A percentile compares a stretch with the other conserved stretches of the same genome.
These are phyloP conservation scores for Cydia fagiglandana DNA, from an alignment of 1,140 invertebrate species.

Conservation along the genomic window DNA sequence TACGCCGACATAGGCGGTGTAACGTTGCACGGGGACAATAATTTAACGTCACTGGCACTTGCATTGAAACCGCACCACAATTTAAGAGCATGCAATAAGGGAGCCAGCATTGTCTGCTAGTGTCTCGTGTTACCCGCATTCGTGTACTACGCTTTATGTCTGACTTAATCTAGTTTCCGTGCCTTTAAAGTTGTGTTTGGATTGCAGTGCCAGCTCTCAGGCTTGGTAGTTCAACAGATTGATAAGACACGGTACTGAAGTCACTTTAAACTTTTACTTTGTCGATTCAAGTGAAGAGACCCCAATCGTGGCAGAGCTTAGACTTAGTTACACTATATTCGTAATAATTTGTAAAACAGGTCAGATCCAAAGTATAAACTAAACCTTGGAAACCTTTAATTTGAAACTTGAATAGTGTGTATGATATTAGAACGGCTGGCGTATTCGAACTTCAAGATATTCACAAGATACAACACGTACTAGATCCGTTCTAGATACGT, in stretches of 20 bases:
- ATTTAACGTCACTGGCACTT: constrained; percentile 74
- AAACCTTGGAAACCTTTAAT: too few species aligned
- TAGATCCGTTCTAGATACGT: too few species aligned
- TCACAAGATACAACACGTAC: too few species aligned
- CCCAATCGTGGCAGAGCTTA: background rate
- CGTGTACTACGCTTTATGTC: constrained; percentile 58
- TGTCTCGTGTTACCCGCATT: constrained; percentile 67
- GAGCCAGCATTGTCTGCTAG: constrained; percentile 68
- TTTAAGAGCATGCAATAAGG: constrained; percentile 77
- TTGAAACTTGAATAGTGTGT: too few species aligned
- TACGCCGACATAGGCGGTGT: constrained; percentile 58
- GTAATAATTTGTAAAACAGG: too few species aligned
- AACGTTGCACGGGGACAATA: constrained; percentile 68
- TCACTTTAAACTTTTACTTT: constrained; percentile 12
- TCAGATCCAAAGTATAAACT: too few species aligned
- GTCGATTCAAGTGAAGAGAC: background rate
- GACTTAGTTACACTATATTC: background rate
- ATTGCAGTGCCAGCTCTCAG: constrained; percentile 40
- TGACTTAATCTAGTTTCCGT: constrained; percentile 59
- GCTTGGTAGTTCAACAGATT: constrained; percentile 17
- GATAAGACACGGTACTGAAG: constrained; percentile 7
- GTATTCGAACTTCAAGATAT: too few species aligned
- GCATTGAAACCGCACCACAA: constrained; percentile 75
- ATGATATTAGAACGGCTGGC: too few species aligned
- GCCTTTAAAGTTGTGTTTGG: constrained; percentile 38